phyloP scores from a whole-genome alignment of 2,113 vertebrate genomes.

The Cyphomyrus discorhynchus region DNA sequence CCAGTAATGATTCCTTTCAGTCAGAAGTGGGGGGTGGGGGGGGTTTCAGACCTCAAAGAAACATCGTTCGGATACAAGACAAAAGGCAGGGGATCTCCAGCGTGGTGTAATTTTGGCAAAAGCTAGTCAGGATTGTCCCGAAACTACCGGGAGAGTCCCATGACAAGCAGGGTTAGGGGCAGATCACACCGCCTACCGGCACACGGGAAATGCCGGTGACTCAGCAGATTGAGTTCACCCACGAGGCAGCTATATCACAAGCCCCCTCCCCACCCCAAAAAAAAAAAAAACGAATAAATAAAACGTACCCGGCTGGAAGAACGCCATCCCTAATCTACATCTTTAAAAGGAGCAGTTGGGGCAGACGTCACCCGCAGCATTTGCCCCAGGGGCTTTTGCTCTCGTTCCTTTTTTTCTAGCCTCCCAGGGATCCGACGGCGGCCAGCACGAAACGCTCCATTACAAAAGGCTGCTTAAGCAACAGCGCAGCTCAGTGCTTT shows the following conservation, averaged over 20 bases:
- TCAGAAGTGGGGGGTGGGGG: neutral
- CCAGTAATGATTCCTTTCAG: neutral
- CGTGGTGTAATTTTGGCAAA: neutral
- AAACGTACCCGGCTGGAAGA: neutral
- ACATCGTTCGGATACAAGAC: neutral
- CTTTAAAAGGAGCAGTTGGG: neutral
- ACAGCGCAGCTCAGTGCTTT: neutral
- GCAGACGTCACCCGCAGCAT: neutral
- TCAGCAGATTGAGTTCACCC: neutral
- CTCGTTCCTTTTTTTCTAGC: neutral
- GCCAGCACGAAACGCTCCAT: neutral
- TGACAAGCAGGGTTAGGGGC: neutral
- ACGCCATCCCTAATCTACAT: neutral
- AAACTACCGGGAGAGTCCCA: constrained; percentile 1
- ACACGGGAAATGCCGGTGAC: neutral
- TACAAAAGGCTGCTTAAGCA: constrained; percentile 10
- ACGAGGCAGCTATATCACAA: neutral
- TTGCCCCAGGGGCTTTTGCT: neutral
- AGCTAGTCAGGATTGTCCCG: neutral
- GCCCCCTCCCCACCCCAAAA: neutral
- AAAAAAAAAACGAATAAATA: neutral
- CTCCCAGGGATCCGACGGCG: neutral
- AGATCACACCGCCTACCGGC: neutral
- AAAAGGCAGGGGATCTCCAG: neutral
- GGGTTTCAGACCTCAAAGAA: neutral